These are phyloP conservation scores for Macroteleia sp. DNA, from an alignment of 2,888 invertebrate genomes.

Conservation along the genomic window DNA sequence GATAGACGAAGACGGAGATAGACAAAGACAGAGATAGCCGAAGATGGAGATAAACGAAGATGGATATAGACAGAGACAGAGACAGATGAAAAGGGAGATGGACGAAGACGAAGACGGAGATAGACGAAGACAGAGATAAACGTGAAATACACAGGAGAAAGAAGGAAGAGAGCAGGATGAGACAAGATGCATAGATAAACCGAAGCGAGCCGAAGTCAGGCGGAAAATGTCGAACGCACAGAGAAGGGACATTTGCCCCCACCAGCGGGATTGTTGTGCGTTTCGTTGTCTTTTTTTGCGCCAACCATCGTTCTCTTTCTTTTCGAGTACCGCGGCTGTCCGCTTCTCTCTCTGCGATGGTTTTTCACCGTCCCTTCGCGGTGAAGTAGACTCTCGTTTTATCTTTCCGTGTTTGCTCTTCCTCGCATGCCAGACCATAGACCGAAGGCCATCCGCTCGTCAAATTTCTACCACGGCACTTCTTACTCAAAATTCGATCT, in stretches of 20 bases:
- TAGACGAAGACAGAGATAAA: no score
- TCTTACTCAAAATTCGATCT: slow-evolving; percentile 72
- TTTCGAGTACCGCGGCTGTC: not conserved
- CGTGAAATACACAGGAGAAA: not conserved
- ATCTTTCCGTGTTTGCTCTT: slow-evolving; percentile 44
- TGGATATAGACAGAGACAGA: not conserved
- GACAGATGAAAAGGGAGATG: not conserved
- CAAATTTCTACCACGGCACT: slow-evolving; percentile 69
- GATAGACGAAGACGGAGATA: not conserved
- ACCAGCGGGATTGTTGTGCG: not conserved
- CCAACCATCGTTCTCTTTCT: slow-evolving; percentile 5
- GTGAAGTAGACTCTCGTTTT: slow-evolving; percentile 19
- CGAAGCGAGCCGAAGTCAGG: slow-evolving; percentile 23
- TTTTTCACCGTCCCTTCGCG: slow-evolving; percentile 17
- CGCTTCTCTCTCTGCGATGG: slow-evolving; percentile 37
- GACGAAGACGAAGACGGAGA: not conserved
- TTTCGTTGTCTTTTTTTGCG: slow-evolving; percentile 17
- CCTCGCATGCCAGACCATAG: slow-evolving; percentile 48
- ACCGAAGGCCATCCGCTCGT: slow-evolving; percentile 72
- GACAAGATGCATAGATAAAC: slow-evolving; percentile 40
- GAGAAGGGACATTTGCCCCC: slow-evolving; percentile 4
- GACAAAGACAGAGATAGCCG: slow-evolving; percentile 2
- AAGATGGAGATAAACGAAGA: not conserved
- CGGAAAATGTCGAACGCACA: slow-evolving; percentile 23
- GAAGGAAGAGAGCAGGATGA: slow-evolving; percentile 26